These are phyloP conservation scores for Lepetodrilus schrolli DNA, from an alignment of 2,888 invertebrate species.

Conservation along the genomic window DNA sequence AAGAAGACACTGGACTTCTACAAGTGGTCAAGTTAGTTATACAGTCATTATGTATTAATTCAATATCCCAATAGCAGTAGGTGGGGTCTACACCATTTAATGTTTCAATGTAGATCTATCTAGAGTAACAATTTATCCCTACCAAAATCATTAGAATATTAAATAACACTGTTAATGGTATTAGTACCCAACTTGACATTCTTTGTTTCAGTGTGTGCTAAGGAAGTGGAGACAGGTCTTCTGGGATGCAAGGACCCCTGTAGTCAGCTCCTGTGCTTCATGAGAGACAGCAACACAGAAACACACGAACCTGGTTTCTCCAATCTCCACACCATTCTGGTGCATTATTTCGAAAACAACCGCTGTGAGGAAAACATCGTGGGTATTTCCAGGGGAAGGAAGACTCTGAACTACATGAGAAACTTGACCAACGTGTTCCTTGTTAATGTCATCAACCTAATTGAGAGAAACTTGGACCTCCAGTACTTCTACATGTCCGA, in stretches of 20 bases:
- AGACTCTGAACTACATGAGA: constrained; percentile 41
- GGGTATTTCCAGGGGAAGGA: constrained; percentile 35
- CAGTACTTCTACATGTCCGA: constrained; percentile 41
- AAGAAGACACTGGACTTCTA: constrained; percentile 30
- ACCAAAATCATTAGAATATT: too few species aligned
- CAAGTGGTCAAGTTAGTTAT: constrained; percentile 40
- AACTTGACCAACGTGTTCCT: constrained; percentile 37
- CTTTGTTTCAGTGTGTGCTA: constrained; percentile 38
- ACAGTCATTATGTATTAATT: too few species aligned
- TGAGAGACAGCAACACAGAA: constrained; percentile 25
- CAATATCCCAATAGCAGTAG: too few species aligned
- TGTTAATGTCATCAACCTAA: constrained; percentile 32
- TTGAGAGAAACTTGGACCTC: constrained; percentile 35
- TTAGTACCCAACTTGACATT: neutral
- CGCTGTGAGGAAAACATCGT: constrained; percentile 38
- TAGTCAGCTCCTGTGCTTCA: constrained; percentile 39
- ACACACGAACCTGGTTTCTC: neutral
- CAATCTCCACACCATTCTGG: constrained; percentile 32
- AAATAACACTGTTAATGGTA: neutral
- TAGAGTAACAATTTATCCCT: too few species aligned
- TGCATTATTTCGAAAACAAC: constrained; percentile 33
- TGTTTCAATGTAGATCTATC: too few species aligned
- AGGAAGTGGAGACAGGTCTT: constrained; percentile 39
- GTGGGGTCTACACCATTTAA: too few species aligned
- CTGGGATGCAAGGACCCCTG: constrained; percentile 33